Evolutionary conservation across 1,140 invertebrate species (phyloP).

Genomic region (Platorchestia sp.): DNA sequence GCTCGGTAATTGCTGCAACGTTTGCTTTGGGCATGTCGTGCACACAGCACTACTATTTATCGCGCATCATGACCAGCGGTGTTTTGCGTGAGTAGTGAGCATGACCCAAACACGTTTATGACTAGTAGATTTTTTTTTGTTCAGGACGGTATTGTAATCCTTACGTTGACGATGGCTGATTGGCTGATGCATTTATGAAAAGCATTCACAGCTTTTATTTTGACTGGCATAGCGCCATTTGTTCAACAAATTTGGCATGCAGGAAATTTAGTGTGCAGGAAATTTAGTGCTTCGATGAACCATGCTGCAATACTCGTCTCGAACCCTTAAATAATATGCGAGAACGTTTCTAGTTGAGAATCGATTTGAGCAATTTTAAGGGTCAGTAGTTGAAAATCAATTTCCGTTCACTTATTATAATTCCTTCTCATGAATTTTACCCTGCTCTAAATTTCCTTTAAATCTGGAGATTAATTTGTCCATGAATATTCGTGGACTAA

Average conservation of each 20-base stretch:
- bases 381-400: background rate
- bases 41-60: background rate
- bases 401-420: background rate
- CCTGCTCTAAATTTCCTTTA: background rate
- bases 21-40: background rate
- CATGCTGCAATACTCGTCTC: background rate
- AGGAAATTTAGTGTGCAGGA: background rate
- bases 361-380: background rate
- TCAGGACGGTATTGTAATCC: background rate
- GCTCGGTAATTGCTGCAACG: conserved; percentile 2
- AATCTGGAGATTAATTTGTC: background rate
- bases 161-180: background rate
- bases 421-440: background rate
- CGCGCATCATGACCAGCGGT: background rate
- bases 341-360: background rate
- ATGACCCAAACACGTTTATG: background rate
- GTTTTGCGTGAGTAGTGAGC: background rate
- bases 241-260: background rate
- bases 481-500: background rate
- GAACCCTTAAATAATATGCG: background rate
- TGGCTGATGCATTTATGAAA: background rate
- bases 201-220: background rate
- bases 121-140: background rate
- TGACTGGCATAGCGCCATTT: background rate
- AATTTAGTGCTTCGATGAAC: background rate